Conservation (phyloP, 1,140 invertebrate genomes). For the Sinella curviseta region DNA sequence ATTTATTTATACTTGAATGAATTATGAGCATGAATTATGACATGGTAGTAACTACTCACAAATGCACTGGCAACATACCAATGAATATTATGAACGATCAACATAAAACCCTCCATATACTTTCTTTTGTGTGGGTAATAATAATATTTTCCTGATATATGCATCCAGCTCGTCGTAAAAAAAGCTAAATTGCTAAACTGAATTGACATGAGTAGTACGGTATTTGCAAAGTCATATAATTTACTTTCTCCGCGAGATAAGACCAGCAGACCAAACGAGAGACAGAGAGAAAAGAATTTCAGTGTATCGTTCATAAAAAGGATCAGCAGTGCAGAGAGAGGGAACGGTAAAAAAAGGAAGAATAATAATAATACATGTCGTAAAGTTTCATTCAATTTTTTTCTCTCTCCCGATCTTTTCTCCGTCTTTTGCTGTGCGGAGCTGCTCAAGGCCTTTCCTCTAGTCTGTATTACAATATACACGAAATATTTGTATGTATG, state of each 20-base stretch:
- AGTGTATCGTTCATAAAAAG: not conserved
- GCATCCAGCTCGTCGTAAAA: no score
- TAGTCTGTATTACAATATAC: not conserved
- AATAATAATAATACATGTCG: conserved; percentile 5
- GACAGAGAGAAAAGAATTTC: no score
- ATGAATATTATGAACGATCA: no score
- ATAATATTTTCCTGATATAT: not conserved
- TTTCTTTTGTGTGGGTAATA: no score
- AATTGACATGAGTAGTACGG: not conserved
- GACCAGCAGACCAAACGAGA: no score
- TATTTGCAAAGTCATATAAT: not conserved
- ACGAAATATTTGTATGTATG: not conserved
- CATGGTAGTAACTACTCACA: no score
- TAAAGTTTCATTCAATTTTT: conserved; percentile 11
- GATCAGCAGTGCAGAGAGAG: not conserved
- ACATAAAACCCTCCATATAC: no score
- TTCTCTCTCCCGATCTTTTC: not conserved
- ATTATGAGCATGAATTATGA: not conserved
- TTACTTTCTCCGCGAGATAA: not conserved
- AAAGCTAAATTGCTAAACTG: not conserved
- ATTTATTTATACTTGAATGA: not conserved
- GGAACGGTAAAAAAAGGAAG: not conserved
- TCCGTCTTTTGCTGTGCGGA: not conserved
- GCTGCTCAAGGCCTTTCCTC: not conserved
- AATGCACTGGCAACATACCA: no score